phyloP scores from a whole-genome alignment of 2,113 vertebrate species.

The Amblyornis subalaris region DNA sequence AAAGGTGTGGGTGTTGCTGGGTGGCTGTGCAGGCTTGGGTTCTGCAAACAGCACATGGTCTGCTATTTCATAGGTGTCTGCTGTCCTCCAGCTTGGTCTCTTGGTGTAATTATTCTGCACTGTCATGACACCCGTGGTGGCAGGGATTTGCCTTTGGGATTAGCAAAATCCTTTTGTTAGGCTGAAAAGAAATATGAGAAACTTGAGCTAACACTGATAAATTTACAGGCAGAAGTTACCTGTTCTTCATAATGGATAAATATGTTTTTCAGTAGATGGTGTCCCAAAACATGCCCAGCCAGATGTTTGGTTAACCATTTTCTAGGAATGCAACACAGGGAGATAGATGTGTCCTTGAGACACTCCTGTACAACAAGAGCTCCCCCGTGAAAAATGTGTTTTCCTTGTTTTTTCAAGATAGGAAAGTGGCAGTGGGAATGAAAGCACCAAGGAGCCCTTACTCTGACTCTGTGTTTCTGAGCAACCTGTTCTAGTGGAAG shows the following conservation, averaged over 20 bases:
- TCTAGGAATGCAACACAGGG: neutral
- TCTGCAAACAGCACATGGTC: neutral
- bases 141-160: neutral
- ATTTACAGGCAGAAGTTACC: neutral
- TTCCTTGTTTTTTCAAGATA: neutral
- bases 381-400: neutral
- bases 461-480: neutral
- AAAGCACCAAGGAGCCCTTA: neutral
- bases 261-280: neutral
- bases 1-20: neutral
- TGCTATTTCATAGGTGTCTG: neutral
- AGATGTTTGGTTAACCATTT: neutral
- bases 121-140: accelerated
- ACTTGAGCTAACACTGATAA: neutral
- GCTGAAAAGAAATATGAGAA: neutral
- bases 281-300: neutral
- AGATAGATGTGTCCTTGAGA: neutral
- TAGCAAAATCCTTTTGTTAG: neutral
- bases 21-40: neutral
- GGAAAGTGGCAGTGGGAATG: neutral
- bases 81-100: neutral
- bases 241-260: neutral
- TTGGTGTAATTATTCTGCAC: neutral
- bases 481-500: neutral
- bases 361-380: accelerated